A percentile compares a stretch with the other conserved stretches of the same genome.
phyloP scores from a whole-genome alignment of 2,113 vertebrate species.

The Podiceps cristatus region DNA sequence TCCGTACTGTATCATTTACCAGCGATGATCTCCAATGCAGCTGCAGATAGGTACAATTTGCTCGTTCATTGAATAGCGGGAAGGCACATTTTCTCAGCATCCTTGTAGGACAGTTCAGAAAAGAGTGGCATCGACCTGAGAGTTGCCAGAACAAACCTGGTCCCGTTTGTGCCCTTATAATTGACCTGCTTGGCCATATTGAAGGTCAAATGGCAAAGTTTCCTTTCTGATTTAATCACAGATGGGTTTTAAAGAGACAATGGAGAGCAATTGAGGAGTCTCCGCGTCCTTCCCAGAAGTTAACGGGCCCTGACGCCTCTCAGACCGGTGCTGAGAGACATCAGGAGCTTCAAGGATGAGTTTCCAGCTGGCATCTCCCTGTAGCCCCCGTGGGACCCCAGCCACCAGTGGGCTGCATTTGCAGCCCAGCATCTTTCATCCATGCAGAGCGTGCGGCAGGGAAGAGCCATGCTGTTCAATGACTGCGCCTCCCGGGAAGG shows the following conservation, averaged over 20 bases:
- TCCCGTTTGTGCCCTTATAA: neutral
- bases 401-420: neutral
- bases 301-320: conserved; percentile 20
- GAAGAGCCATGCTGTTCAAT: neutral
- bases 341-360: neutral
- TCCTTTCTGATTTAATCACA: neutral
- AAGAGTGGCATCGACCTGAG: neutral
- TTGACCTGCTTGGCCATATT: neutral
- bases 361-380: neutral
- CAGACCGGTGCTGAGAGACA: neutral
- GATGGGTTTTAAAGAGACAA: conserved; percentile 36
- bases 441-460: rapidly evolving
- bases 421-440: neutral
- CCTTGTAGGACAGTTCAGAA: neutral
- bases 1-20: neutral
- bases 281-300: neutral
- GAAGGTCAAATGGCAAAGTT: neutral
- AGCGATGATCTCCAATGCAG: neutral
- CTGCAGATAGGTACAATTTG: neutral
- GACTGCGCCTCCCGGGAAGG: rapidly evolving
- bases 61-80: neutral
- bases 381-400: neutral
- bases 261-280: neutral
- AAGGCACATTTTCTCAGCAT: neutral
- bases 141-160: neutral